Evolutionary conservation across 2,888 invertebrate species (phyloP).

Genomic region (Schrankia costaestrigalis): DNA sequence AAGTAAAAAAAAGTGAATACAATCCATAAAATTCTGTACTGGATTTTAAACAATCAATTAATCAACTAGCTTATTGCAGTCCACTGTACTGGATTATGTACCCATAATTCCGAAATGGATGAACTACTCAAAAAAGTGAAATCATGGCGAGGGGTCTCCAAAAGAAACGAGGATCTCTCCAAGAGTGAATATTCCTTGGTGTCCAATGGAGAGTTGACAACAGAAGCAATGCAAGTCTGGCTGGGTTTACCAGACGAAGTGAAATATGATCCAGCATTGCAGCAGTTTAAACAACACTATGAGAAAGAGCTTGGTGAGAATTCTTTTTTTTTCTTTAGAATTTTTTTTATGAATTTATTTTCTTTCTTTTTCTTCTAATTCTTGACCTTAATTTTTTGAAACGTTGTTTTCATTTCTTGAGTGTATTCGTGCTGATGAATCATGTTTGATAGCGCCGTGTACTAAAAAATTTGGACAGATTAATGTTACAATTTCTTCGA

Average conservation of each 20-base stretch:
- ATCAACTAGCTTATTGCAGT: too few species aligned
- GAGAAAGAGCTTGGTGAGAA: conserved; percentile 72
- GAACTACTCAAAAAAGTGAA: conserved; percentile 51
- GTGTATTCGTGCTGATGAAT: too few species aligned
- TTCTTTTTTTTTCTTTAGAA: background rate
- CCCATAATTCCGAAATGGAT: too few species aligned
- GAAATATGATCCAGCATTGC: conserved; percentile 83
- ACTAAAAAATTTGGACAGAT: too few species aligned
- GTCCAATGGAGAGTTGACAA: conserved; percentile 77
- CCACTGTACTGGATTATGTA: too few species aligned
- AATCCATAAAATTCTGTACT: too few species aligned
- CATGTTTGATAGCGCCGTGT: too few species aligned
- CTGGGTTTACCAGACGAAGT: conserved; percentile 83
- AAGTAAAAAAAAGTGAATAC: too few species aligned
- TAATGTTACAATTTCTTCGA: too few species aligned
- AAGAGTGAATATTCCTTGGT: conserved; percentile 71
- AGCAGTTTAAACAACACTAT: conserved; percentile 78
- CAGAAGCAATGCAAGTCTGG: conserved; percentile 84
- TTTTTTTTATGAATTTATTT: too few species aligned
- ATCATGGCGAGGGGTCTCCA: conserved; percentile 42
- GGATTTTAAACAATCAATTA: too few species aligned
- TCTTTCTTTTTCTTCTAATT: background rate
- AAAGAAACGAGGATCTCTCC: conserved; percentile 70
- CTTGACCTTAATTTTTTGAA: background rate
- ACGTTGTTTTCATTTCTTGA: too few species aligned